A percentile compares a stretch with the other conserved stretches of the same genome.
Evolutionary conservation across 1,140 invertebrate genomes (phyloP).

Genomic region (Hyposmocoma kahamanoa): DNA sequence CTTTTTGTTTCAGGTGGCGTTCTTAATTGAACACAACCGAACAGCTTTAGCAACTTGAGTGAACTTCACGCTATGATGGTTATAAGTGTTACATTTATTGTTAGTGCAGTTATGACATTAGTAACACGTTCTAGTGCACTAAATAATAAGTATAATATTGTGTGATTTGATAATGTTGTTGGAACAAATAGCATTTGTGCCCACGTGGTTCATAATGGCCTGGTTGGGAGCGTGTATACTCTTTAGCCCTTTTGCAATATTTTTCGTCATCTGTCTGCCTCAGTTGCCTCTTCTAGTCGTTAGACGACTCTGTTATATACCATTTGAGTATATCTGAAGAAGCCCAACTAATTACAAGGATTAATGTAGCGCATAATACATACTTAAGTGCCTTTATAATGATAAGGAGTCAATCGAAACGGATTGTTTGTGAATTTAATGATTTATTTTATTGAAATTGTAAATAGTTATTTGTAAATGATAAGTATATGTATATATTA

Average conservation of each 20-base stretch:
- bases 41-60: slow-evolving; percentile 18
- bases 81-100: slow-evolving; percentile 6
- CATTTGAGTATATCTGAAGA: slow-evolving; percentile 71
- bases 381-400: background rate
- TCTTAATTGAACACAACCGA: slow-evolving; percentile 44
- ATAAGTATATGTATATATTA: too few relatives aligned
- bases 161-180: slow-evolving; percentile 42
- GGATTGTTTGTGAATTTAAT: background rate
- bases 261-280: slow-evolving; percentile 68
- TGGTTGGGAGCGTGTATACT: slow-evolving; percentile 68
- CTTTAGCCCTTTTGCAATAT: slow-evolving; percentile 70
- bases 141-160: too few relatives aligned
- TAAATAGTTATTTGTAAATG: slow-evolving; percentile 22
- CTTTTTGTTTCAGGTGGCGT: slow-evolving; percentile 60
- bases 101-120: slow-evolving; percentile 36
- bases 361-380: too few relatives aligned
- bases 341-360: too few relatives aligned
- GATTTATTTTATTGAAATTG: background rate
- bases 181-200: slow-evolving; percentile 55
- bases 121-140: slow-evolving; percentile 13
- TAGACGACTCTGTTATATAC: slow-evolving; percentile 70
- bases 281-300: slow-evolving; percentile 70
- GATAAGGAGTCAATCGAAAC: background rate
- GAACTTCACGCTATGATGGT: slow-evolving; percentile 9
- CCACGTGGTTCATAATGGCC: slow-evolving; percentile 64